These are phyloP conservation scores for Coturnix japonica DNA, from an alignment of 2,113 vertebrate genomes.

Conservation along the genomic window DNA sequence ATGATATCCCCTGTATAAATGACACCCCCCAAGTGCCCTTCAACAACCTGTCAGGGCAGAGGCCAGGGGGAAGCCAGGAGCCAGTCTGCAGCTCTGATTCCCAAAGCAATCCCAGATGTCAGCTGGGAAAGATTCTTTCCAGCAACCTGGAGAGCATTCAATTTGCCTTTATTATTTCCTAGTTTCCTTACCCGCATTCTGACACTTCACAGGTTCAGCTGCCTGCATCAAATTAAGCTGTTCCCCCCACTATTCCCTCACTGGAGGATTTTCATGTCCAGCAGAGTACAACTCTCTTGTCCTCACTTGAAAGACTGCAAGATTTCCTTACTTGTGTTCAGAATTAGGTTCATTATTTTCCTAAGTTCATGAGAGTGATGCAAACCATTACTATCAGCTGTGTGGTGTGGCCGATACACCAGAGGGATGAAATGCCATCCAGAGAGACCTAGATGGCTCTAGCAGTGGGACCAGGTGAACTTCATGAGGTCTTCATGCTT, in stretches of 20 bases:
- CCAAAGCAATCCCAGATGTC: conserved; percentile 53
- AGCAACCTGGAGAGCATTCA: conserved; percentile 17
- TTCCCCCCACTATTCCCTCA: not conserved
- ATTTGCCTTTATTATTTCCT: not conserved
- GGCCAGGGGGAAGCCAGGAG: not conserved
- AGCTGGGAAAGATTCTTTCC: not conserved
- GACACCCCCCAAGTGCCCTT: not conserved
- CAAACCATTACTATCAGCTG: not conserved
- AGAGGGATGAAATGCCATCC: too few relatives aligned
- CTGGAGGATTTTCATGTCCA: not conserved
- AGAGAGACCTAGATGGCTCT: too few relatives aligned
- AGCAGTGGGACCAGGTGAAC: too few relatives aligned
- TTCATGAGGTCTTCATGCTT: too few relatives aligned
- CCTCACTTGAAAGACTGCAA: not conserved
- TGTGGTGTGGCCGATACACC: too few relatives aligned
- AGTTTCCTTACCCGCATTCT: not conserved
- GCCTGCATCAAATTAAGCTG: not conserved
- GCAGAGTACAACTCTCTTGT: rapidly evolving
- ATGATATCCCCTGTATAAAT: not conserved
- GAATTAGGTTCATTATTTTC: not conserved
- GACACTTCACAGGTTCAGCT: not conserved
- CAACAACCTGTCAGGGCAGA: not conserved
- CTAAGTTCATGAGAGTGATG: not conserved
- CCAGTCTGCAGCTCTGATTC: not conserved
- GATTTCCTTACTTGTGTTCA: not conserved